Base-by-base conservation (phyloP, 2,113 vertebrate genomes). In the Poeciliopsis turrubarensis region DNA sequence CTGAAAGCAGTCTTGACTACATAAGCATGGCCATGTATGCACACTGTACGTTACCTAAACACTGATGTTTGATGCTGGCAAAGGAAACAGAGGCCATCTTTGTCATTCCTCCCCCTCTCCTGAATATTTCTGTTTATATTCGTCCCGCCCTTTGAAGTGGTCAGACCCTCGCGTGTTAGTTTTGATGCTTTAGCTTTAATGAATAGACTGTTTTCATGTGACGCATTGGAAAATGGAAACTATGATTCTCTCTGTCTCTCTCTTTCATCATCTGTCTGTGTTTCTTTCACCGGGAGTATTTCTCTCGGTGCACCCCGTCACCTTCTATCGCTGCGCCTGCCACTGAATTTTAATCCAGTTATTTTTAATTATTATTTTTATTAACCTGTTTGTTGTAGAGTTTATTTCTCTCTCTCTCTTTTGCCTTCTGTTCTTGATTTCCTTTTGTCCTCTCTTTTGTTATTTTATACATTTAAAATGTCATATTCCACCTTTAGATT, bases 101-200 rank as follows among this genome's bases (percentile, higher is more conserved):
- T 90, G 85, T 87, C 69, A 78, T 62, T 15, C 27, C 73, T 54
- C 32, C 51, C n/a, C 19, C 54, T 30, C 60, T 61, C 63, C 17
- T 86, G 65, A 85, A 65, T 81, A 76, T 84, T 80, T 89, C 89
- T 89, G 80, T 89, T 87, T 88, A 88, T 89, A 86, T 87, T 86
- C 78, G 57, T 29, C 68, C 72, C 71, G 1, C 15, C 47, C 87
- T 92, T 87, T 91, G 86, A 92, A 91, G 89, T 88, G 90, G 90
- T 89, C 77, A 61, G 68, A 87, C 74, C 74, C 75, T 81, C 72
- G 82, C 74, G 51, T 86, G 88, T 83, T 81, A 82, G 78, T 88
- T 87, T 85, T 86, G 84, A 92, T 88, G 89, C 82, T 87, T 79
- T 87, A 88, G 89, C 82, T 87, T 79, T 87, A 88, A 91, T 91